These are phyloP conservation scores for Sternotherus odoratus DNA, from an alignment of 2,797 vertebrate species.

Conservation along the genomic window DNA sequence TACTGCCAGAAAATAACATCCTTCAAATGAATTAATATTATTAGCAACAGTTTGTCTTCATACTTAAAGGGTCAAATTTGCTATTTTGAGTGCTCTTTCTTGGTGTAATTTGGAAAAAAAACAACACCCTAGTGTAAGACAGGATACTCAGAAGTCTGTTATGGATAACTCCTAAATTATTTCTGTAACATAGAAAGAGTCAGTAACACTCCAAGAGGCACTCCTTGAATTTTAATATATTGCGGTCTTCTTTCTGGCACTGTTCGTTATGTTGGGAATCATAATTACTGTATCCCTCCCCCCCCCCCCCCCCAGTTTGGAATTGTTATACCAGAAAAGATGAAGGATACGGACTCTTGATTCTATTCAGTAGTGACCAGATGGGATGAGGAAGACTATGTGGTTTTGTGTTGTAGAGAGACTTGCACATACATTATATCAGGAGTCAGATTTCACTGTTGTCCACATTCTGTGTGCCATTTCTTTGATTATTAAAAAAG, in stretches of 20 bases:
- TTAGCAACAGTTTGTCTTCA: neutral
- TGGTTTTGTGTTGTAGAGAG: neutral
- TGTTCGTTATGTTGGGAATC: neutral
- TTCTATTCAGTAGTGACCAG: neutral
- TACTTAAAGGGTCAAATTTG: neutral
- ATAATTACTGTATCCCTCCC: fast-evolving
- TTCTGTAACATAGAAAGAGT: neutral
- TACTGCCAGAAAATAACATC: conserved; percentile 2
- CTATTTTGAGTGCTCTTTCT: neutral
- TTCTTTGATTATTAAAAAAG: neutral
- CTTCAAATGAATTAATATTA: neutral
- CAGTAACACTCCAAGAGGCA: neutral
- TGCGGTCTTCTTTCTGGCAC: neutral
- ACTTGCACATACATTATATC: neutral
- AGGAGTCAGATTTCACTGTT: neutral
- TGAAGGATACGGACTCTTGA: neutral
- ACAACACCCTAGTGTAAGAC: neutral
- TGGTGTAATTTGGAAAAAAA: neutral
- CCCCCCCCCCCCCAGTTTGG: neutral
- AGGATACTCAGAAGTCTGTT: neutral
- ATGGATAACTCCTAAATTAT: conserved; percentile 8
- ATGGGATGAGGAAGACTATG: neutral
- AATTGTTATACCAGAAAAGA: neutral
- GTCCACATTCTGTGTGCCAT: neutral
- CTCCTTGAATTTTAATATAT: neutral